Evolutionary conservation across 2,888 invertebrate genomes (phyloP).

Genomic region (Tubulanus polymorphus): DNA sequence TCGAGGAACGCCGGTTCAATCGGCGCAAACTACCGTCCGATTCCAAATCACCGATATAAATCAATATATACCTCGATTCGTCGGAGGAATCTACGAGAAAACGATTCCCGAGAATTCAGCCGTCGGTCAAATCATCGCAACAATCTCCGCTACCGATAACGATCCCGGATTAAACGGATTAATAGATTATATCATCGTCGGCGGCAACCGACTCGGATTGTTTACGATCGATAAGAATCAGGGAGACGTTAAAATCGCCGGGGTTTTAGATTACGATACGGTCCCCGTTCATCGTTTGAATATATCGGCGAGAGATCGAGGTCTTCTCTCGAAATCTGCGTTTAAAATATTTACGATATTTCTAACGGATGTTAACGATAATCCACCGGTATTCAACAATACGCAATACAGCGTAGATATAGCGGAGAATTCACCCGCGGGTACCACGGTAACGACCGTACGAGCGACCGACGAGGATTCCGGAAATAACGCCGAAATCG

Average conservation of each 20-base stretch:
- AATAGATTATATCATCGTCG: slow-evolving; percentile 63
- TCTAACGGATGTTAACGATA: slow-evolving; percentile 36
- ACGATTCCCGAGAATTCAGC: slow-evolving; percentile 89
- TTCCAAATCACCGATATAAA: slow-evolving; percentile 71
- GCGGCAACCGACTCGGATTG: slow-evolving; percentile 72
- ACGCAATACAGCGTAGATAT: slow-evolving; percentile 25
- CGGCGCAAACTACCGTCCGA: slow-evolving; percentile 67
- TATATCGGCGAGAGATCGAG: slow-evolving; percentile 24
- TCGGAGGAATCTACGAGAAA: slow-evolving; percentile 74
- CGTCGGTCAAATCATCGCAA: slow-evolving; percentile 73
- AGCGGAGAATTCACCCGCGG: slow-evolving; percentile 23
- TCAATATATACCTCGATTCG: slow-evolving; percentile 73
- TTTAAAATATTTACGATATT: slow-evolving; percentile 29
- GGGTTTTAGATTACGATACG: slow-evolving; percentile 23
- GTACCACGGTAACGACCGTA: slow-evolving; percentile 22
- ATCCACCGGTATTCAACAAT: slow-evolving; percentile 34
- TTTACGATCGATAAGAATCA: slow-evolving; percentile 74
- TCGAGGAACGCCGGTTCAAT: slow-evolving; percentile 81
- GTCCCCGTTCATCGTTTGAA: slow-evolving; percentile 20
- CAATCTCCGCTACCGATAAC: slow-evolving; percentile 74
- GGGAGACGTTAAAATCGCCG: slow-evolving; percentile 64
- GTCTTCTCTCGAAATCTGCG: slow-evolving; percentile 16
- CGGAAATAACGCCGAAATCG: slow-evolving; percentile 71
- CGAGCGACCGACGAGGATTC: slow-evolving; percentile 31
- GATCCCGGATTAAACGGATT: slow-evolving; percentile 83